These are phyloP conservation scores for Drosophila ohnishii DNA, from an alignment of 1,140 invertebrate species.

Conservation along the genomic window DNA sequence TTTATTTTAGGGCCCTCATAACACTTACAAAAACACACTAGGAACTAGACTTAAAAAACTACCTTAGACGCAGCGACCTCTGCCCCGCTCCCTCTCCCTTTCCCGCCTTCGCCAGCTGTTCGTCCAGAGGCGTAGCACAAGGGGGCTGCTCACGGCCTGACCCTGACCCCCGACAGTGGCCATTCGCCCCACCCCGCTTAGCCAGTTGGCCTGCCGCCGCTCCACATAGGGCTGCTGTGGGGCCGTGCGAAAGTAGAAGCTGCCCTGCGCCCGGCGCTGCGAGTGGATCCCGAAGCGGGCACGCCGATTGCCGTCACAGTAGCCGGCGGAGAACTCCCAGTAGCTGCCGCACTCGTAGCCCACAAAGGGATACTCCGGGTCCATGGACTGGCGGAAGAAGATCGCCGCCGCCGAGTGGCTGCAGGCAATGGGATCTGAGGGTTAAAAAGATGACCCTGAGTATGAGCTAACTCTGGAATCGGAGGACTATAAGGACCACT, in stretches of 20 bases:
- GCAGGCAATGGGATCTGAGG: conserved; percentile 86
- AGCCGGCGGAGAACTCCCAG: conserved; percentile 84
- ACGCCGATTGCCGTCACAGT: conserved; percentile 54
- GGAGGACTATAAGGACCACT: background rate
- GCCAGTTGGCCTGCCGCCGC: conserved; percentile 28
- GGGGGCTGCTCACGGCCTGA: background rate
- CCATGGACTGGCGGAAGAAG: conserved; percentile 88
- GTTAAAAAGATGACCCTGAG: background rate
- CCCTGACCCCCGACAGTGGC: background rate
- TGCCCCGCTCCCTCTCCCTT: background rate
- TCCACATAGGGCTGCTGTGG: conserved; percentile 67
- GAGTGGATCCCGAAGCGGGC: conserved; percentile 80
- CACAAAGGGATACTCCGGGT: conserved; percentile 84
- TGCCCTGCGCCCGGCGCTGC: conserved; percentile 50
- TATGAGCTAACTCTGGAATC: background rate
- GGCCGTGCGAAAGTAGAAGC: conserved; percentile 70
- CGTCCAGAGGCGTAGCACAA: conserved; percentile 29
- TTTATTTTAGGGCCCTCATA: conserved; percentile 16
- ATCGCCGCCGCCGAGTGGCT: conserved; percentile 88
- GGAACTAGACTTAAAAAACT: background rate
- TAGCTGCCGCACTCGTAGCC: conserved; percentile 86
- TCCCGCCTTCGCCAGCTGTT: conserved; percentile 23
- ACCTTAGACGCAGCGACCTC: background rate
- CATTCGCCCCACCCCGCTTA: conserved; percentile 28
- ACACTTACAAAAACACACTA: conserved; percentile 25